phyloP scores from a whole-genome alignment of 1,140 invertebrate genomes.

The Triops longicaudatus region DNA sequence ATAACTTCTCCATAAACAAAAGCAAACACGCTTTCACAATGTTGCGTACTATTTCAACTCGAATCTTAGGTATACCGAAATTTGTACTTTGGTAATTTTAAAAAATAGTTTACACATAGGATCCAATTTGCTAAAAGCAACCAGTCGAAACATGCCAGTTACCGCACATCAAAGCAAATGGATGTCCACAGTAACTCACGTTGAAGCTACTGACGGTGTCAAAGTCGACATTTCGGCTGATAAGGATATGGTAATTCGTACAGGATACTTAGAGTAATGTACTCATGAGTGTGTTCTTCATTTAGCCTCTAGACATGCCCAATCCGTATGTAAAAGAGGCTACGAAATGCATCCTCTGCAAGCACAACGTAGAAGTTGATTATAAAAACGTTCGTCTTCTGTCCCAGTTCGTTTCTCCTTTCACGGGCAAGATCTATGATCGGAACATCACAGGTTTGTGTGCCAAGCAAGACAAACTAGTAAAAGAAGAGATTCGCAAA shows the following conservation, averaged over 20 bases:
- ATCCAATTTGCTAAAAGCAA: not conserved
- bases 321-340: slow-evolving; percentile 76
- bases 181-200: not conserved
- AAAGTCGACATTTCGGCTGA: not conserved
- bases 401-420: slow-evolving; percentile 90
- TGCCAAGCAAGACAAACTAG: slow-evolving; percentile 56
- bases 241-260: not conserved
- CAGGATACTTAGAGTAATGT: not conserved
- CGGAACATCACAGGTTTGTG: slow-evolving; percentile 83
- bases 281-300: slow-evolving; percentile 22
- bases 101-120: not conserved
- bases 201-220: not conserved
- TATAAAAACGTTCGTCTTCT: slow-evolving; percentile 87
- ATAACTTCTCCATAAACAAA: not conserved
- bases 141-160: not conserved
- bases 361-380: slow-evolving; percentile 67
- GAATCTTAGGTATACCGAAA: not conserved
- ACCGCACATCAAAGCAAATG: not conserved
- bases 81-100: not conserved
- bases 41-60: not conserved
- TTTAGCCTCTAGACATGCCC: slow-evolving; percentile 52
- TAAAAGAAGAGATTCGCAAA: slow-evolving; percentile 61
- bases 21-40: not conserved
- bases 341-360: slow-evolving; percentile 75
- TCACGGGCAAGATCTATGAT: slow-evolving; percentile 82